These are phyloP conservation scores for Gila robusta DNA, from an alignment of 2,797 vertebrate genomes.

Conservation along the genomic window DNA sequence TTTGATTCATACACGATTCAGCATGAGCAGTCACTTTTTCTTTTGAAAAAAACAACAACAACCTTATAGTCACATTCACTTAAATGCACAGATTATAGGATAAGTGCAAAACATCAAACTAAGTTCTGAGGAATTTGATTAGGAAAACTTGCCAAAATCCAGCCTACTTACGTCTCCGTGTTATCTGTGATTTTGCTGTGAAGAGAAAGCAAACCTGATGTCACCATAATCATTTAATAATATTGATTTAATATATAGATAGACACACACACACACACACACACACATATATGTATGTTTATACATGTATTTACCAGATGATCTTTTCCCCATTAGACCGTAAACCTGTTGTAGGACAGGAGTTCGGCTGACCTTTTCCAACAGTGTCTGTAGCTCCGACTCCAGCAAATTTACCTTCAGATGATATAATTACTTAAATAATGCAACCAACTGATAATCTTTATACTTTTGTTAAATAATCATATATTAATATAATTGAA, in stretches of 20 bases:
- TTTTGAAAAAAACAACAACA: neutral
- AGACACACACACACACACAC: too few relatives aligned
- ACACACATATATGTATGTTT: too few relatives aligned
- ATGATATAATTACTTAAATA: neutral
- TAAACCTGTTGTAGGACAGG: slow-evolving; percentile 70
- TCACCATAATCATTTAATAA: neutral
- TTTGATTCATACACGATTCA: neutral
- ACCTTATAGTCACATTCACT: neutral
- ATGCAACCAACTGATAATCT: neutral
- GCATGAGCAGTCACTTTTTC: neutral
- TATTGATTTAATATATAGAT: neutral
- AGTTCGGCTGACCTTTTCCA: slow-evolving; percentile 81
- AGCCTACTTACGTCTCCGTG: slow-evolving; percentile 71
- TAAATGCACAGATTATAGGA: neutral
- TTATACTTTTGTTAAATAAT: neutral
- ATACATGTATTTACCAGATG: slow-evolving; percentile 77
- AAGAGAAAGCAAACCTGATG: slow-evolving; percentile 22
- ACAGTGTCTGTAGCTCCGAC: slow-evolving; percentile 73
- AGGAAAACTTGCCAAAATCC: slow-evolving; percentile 18
- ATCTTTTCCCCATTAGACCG: slow-evolving; percentile 84
- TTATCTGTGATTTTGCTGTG: slow-evolving; percentile 67
- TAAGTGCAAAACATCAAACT: neutral
- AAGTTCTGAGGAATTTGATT: neutral
- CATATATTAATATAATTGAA: neutral
- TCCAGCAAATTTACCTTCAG: slow-evolving; percentile 80